Conservation (phyloP, 2,797 vertebrate genomes). For the Galago senegalensis region DNA sequence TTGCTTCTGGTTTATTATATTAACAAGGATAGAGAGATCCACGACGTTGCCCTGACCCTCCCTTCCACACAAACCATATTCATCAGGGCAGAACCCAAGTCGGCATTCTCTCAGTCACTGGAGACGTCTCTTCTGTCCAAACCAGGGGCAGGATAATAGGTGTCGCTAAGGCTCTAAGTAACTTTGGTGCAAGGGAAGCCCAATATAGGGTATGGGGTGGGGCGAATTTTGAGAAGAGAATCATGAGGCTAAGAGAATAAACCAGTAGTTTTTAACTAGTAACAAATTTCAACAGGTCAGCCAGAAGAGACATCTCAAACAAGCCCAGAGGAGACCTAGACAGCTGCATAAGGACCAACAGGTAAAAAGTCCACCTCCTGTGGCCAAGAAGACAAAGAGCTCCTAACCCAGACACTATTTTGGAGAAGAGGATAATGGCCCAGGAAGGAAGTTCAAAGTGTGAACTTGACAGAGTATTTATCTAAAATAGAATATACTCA, state of each 20-base stretch:
- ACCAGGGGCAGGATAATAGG: not conserved
- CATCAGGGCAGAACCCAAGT: not conserved
- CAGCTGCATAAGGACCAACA: not conserved
- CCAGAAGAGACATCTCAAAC: not conserved
- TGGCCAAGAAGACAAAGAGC: not conserved
- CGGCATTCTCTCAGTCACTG: not conserved
- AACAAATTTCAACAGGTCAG: not conserved
- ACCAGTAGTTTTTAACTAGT: not conserved
- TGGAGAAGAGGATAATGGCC: not conserved
- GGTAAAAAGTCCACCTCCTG: not conserved
- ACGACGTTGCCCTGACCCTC: not conserved
- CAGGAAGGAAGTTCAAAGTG: not conserved
- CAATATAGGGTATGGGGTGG: not conserved
- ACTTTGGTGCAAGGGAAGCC: not conserved
- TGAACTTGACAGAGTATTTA: not conserved
- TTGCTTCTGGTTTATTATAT: not conserved
- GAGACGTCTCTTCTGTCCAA: not conserved
- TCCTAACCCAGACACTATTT: not conserved
- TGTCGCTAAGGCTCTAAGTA: not conserved
- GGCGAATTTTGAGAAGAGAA: not conserved
- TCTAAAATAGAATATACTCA: not conserved
- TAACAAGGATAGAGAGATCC: not conserved
- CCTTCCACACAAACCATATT: not conserved
- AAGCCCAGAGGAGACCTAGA: not conserved
- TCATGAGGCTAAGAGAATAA: not conserved